Evolutionary conservation across 2,888 invertebrate genomes (phyloP).

Genomic region (Atethmia centrago): DNA sequence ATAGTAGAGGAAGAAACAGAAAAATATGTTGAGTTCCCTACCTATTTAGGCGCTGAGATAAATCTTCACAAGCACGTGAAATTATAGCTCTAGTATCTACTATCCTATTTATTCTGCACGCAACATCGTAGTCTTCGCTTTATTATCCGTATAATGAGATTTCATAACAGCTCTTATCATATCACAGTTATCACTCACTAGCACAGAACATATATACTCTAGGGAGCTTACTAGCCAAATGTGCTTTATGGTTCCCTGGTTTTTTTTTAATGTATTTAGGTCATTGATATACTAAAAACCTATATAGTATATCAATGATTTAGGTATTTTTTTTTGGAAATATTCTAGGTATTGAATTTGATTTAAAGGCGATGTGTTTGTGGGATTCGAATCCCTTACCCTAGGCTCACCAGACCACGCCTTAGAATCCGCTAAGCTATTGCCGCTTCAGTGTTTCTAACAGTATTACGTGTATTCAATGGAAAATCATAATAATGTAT

Average conservation of each 20-base stretch:
- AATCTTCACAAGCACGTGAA: constrained; percentile 12
- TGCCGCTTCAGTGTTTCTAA: background rate
- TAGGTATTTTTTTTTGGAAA: background rate
- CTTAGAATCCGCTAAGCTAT: background rate
- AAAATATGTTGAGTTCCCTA: background rate
- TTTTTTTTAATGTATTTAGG: background rate
- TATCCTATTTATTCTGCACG: constrained; percentile 30
- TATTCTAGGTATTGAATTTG: background rate
- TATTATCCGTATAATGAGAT: constrained; percentile 37
- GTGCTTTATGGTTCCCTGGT: background rate
- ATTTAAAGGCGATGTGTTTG: background rate
- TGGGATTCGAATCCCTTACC: background rate
- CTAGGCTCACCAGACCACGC: background rate
- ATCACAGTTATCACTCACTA: background rate
- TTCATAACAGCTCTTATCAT: constrained; percentile 12
- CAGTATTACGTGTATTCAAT: background rate
- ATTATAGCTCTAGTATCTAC: background rate
- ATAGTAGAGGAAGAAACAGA: background rate
- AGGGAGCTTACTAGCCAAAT: background rate
- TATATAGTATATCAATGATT: too few relatives aligned
- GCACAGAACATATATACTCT: too few relatives aligned
- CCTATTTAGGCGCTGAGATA: constrained; percentile 6
- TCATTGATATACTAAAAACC: too few relatives aligned
- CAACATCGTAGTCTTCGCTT: constrained; percentile 17
- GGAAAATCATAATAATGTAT: background rate